Conservation (phyloP, 1,140 invertebrate species). For the Drosophila takahashii region DNA sequence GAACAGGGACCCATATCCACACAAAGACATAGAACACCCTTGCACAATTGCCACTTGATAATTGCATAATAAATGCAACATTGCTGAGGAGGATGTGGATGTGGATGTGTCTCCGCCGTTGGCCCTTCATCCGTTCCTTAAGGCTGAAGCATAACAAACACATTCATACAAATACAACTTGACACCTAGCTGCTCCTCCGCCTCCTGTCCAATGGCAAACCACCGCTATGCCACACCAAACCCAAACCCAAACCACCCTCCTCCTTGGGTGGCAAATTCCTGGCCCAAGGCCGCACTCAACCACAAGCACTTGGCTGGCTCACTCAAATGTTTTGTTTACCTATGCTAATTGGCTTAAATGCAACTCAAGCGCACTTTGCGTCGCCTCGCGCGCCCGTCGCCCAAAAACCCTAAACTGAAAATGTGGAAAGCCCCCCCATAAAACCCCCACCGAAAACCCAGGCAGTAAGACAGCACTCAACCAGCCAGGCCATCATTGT, state of each 20-base stretch:
- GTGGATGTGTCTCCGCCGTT: constrained; percentile 8
- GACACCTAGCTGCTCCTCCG: constrained; percentile 47
- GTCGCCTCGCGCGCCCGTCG: constrained; percentile 50
- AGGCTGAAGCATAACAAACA: constrained; percentile 60
- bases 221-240: no score
- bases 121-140: constrained; percentile 24
- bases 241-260: not conserved
- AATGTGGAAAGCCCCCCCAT: constrained; percentile 11
- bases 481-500: constrained; percentile 57
- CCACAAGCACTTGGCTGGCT: constrained; percentile 76
- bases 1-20: constrained; percentile 13
- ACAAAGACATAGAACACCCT: constrained; percentile 14
- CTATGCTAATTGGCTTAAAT: constrained; percentile 83
- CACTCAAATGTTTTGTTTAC: constrained; percentile 83
- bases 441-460: not conserved
- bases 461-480: constrained; percentile 9
- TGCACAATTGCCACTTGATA: constrained; percentile 71
- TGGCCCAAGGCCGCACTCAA: constrained; percentile 60
- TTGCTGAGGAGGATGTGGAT: constrained; percentile 53
- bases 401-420: constrained; percentile 59
- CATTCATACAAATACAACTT: constrained; percentile 67
- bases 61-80: constrained; percentile 83
- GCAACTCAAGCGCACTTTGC: constrained; percentile 80
- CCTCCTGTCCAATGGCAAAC: constrained; percentile 30
- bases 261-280: constrained; percentile 16